Evolutionary conservation across 1,140 invertebrate genomes (phyloP).

Genomic region (Arion vulgaris): DNA sequence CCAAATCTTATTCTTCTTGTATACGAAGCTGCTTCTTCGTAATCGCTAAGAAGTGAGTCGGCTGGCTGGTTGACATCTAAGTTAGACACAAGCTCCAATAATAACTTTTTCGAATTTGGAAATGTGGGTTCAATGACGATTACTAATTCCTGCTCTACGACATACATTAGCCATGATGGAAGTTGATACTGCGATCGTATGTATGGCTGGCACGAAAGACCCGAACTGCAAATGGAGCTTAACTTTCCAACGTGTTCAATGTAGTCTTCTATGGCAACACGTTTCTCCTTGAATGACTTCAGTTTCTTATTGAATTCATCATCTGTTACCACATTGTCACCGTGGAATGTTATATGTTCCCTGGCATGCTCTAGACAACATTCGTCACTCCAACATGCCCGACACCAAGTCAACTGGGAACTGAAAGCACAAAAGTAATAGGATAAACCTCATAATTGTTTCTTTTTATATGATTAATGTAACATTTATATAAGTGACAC

Average conservation of each 20-base stretch:
- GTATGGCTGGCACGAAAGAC: not conserved
- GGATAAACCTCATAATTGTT: no score
- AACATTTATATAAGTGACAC: no score
- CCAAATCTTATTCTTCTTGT: not conserved
- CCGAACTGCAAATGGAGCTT: not conserved
- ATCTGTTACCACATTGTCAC: not conserved
- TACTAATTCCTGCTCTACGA: not conserved
- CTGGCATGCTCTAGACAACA: not conserved
- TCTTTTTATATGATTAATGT: no score
- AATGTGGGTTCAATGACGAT: not conserved
- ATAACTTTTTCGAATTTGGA: not conserved
- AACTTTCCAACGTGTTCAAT: not conserved
- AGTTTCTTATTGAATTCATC: constrained; percentile 5
- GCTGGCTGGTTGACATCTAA: not conserved
- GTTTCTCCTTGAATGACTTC: not conserved
- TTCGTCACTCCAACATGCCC: not conserved
- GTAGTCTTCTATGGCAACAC: not conserved
- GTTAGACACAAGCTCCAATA: not conserved
- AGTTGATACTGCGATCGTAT: not conserved
- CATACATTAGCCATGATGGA: not conserved
- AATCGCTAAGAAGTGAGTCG: not conserved
- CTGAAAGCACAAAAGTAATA: not conserved
- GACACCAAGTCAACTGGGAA: not conserved
- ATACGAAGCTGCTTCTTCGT: not conserved
- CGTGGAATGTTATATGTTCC: not conserved